Conservation (phyloP, 2,888 invertebrate genomes). For the Drosophila phalerata region DNA sequence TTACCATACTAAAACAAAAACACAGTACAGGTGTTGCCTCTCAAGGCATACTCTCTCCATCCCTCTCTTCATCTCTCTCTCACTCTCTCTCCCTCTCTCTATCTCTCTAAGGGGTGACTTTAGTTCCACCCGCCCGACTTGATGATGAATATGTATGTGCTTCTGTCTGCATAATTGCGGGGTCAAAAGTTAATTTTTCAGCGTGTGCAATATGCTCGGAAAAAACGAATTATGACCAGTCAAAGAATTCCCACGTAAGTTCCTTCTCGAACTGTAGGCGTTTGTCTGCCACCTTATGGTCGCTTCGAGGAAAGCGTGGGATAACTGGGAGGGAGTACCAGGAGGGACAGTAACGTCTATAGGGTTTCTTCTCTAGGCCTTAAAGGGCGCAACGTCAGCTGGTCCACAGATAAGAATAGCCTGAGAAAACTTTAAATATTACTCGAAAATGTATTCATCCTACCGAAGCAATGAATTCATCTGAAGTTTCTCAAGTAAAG, state of each 20-base stretch:
- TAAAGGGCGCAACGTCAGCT: slow-evolving; percentile 43
- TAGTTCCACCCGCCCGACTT: slow-evolving; percentile 24
- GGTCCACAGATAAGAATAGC: slow-evolving; percentile 39
- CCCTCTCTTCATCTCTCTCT: background rate
- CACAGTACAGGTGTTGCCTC: slow-evolving; percentile 77
- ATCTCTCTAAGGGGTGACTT: slow-evolving; percentile 46
- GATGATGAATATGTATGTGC: slow-evolving; percentile 53
- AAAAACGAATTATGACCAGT: slow-evolving; percentile 26
- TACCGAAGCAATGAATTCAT: background rate
- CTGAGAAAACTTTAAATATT: slow-evolving; percentile 35
- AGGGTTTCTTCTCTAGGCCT: slow-evolving; percentile 1
- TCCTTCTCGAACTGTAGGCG: slow-evolving; percentile 24
- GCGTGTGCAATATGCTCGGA: slow-evolving; percentile 68
- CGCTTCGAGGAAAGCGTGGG: slow-evolving; percentile 40
- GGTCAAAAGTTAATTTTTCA: slow-evolving; percentile 78
- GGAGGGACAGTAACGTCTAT: background rate
- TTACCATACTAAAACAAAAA: slow-evolving; percentile 36
- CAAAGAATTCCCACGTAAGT: slow-evolving; percentile 74
- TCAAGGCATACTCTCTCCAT: slow-evolving; percentile 57
- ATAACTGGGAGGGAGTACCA: slow-evolving; percentile 9
- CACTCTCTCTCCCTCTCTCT: background rate
- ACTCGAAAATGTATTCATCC: background rate
- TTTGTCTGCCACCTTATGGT: slow-evolving; percentile 36
- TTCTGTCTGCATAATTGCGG: slow-evolving; percentile 58
- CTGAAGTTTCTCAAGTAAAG: background rate